Percentiles rank a stretch among this genome's conserved stretches.
Conservation (phyloP, 2,113 vertebrate species). For the Myrmophylax atrothorax region DNA sequence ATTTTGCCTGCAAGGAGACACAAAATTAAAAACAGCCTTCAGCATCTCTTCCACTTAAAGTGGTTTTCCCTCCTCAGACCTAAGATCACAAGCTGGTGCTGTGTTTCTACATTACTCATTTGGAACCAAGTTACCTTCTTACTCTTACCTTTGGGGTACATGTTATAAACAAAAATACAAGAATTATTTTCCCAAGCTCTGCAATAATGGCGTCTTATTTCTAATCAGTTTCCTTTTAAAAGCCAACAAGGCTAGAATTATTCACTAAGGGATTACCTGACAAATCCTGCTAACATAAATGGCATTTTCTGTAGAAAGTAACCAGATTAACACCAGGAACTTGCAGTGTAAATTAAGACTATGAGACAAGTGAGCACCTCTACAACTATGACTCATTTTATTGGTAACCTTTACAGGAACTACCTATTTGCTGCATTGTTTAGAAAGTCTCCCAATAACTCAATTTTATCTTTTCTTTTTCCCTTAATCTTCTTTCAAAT, state of each 20-base stretch:
- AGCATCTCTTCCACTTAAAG: neutral
- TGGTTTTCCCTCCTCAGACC: neutral
- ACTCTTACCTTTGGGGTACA: neutral
- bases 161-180: neutral
- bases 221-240: neutral
- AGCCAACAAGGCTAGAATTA: neutral
- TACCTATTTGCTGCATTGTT: neutral
- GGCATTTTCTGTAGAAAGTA: neutral
- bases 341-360: neutral
- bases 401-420: neutral
- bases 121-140: neutral
- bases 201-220: neutral
- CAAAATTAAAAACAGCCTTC: neutral
- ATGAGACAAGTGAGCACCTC: neutral
- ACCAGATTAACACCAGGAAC: neutral
- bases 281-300: constrained; percentile 30
- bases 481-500: neutral
- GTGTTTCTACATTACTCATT: neutral
- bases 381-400: neutral
- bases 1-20: neutral
- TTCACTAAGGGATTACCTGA: neutral
- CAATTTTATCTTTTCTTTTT: neutral
- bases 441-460: neutral
- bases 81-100: neutral
- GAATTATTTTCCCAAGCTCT: neutral